Conservation (phyloP, 2,888 invertebrate species). For the Spilosoma lubricipeda region DNA sequence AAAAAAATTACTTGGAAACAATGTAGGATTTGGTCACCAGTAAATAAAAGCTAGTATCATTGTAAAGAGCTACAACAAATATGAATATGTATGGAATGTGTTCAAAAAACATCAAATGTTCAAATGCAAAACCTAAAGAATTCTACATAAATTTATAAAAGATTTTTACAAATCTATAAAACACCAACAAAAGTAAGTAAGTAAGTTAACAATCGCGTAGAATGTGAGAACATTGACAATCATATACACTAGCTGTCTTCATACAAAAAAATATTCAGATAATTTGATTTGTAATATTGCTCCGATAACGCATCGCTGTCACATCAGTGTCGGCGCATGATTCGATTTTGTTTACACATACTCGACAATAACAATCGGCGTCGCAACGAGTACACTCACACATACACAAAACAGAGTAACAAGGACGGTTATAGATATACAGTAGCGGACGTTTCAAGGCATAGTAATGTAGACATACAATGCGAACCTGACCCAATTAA, state of each 20-base stretch:
- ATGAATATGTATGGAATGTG: no score
- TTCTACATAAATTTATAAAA: no score
- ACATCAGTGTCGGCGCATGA: slow-evolving; percentile 58
- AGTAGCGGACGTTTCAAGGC: slow-evolving; percentile 42
- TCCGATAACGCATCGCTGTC: slow-evolving; percentile 52
- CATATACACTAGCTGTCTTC: not conserved
- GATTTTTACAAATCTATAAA: no score
- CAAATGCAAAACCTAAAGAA: no score
- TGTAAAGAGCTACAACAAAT: no score
- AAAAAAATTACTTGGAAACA: not conserved
- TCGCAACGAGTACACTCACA: slow-evolving; percentile 43
- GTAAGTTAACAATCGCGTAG: slow-evolving; percentile 8
- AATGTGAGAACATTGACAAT: slow-evolving; percentile 11
- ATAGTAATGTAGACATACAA: slow-evolving; percentile 41
- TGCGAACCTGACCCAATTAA: slow-evolving; percentile 54
- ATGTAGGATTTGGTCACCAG: not conserved
- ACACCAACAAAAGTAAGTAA: not conserved
- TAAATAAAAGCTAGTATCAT: not conserved
- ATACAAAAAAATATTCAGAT: slow-evolving; percentile 24
- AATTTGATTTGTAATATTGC: slow-evolving; percentile 42
- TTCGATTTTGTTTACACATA: slow-evolving; percentile 72
- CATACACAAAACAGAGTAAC: slow-evolving; percentile 46
- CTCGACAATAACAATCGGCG: slow-evolving; percentile 72
- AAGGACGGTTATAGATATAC: slow-evolving; percentile 50
- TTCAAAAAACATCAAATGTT: no score